phyloP scores from a whole-genome alignment of 2,888 invertebrate genomes.

The Rotaria sp. region DNA sequence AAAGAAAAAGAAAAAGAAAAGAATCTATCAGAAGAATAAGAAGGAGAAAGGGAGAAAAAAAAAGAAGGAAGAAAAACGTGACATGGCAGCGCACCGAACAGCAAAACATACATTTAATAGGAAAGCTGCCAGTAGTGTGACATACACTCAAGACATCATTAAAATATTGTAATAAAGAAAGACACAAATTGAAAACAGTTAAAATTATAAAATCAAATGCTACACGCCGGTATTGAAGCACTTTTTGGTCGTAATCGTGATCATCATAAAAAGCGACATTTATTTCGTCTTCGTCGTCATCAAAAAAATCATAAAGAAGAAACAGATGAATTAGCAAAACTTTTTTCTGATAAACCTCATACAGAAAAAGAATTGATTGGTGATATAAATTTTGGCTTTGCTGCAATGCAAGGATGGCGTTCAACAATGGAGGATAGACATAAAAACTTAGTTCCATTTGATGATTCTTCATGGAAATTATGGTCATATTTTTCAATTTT shows the following conservation, averaged over 20 bases:
- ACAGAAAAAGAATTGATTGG: slow-evolving; percentile 91
- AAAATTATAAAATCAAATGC: background rate
- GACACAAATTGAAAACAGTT: too few relatives aligned
- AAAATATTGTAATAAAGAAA: background rate
- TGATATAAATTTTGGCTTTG: slow-evolving; percentile 70
- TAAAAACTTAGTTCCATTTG: slow-evolving; percentile 73
- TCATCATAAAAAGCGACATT: background rate
- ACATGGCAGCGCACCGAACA: background rate
- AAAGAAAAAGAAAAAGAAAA: background rate
- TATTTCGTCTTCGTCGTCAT: background rate
- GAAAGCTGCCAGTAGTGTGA: background rate
- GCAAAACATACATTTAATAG: background rate
- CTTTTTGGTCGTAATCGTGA: background rate
- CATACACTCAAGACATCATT: background rate
- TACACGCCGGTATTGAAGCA: background rate
- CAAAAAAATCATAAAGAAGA: background rate
- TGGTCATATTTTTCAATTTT: slow-evolving; percentile 91
- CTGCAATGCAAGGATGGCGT: slow-evolving; percentile 95
- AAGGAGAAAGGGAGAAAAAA: background rate
- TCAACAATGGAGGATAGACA: slow-evolving; percentile 91
- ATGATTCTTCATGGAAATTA: slow-evolving; percentile 53
- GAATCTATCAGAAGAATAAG: background rate
- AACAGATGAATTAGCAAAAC: background rate
- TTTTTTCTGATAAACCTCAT: slow-evolving; percentile 93
- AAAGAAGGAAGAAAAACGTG: background rate